A percentile compares a stretch with the other conserved stretches of the same genome.
Evolutionary conservation across 2,797 vertebrate genomes (phyloP).

Genomic region (Propithecus perrieri): DNA sequence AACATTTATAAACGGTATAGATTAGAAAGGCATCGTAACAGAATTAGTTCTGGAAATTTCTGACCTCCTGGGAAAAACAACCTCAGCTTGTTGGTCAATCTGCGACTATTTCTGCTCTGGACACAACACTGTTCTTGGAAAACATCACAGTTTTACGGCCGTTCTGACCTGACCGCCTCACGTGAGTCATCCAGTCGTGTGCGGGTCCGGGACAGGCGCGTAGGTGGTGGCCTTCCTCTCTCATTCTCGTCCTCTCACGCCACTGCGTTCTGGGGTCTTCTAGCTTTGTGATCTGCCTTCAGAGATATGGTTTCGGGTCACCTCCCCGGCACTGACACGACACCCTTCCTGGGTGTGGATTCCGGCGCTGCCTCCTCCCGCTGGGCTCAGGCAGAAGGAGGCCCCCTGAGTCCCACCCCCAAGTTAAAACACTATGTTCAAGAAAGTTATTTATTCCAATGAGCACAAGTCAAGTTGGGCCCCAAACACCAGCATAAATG

Average conservation of each 20-base stretch:
- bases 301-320: too few relatives aligned
- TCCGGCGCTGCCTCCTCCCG: not conserved
- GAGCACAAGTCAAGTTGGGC: not conserved
- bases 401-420: not conserved
- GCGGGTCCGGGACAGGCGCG: not conserved
- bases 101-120: not conserved
- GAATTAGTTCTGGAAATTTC: not conserved
- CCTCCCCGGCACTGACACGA: not conserved
- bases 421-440: not conserved
- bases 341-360: not conserved
- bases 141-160: not conserved
- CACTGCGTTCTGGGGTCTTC: not conserved
- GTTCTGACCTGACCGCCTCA: too few relatives aligned
- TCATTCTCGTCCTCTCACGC: not conserved
- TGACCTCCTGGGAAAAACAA: not conserved
- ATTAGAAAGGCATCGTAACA: not conserved
- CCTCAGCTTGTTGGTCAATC: not conserved
- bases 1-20: too few relatives aligned
- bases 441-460: not conserved
- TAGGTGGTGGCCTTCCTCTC: not conserved
- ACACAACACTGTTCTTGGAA: too few relatives aligned
- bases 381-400: too few relatives aligned
- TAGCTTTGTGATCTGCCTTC: not conserved
- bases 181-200: not conserved
- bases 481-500: not conserved